Conservation (phyloP, 23 tunicate species). For the Halocynthia aurantium region DNA sequence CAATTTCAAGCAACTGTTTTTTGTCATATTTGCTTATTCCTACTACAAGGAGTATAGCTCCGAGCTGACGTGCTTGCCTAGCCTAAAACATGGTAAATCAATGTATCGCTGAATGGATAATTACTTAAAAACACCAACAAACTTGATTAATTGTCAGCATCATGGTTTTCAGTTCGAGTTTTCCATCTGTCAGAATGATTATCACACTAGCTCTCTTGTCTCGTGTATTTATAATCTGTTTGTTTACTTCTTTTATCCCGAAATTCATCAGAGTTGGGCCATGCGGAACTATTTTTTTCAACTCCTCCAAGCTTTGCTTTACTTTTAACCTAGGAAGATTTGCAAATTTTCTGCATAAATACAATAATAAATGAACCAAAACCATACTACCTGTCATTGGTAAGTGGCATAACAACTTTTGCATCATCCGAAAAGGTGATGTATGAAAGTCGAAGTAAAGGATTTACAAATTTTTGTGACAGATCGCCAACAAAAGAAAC, state of each 20-base stretch:
- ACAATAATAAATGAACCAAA: background rate
- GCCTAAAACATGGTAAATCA: conserved; percentile 32
- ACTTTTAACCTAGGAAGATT: conserved; percentile 13
- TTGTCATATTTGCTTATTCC: conserved; percentile 56
- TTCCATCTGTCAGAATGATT: conserved; percentile 68
- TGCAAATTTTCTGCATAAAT: background rate
- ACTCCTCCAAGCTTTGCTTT: conserved; percentile 29
- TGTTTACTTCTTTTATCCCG: conserved; percentile 34
- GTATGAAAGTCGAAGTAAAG: conserved; percentile 46
- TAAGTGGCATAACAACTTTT: conserved; percentile 43
- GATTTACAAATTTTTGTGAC: conserved; percentile 47
- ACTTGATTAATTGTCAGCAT: conserved; percentile 27
- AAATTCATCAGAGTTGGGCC: conserved; percentile 33
- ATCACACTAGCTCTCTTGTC: conserved; percentile 65
- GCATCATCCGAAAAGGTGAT: conserved; percentile 51
- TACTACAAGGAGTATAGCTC: conserved; percentile 45
- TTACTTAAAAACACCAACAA: background rate
- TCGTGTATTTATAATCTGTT: conserved; percentile 37
- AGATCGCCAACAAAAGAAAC: conserved; percentile 58
- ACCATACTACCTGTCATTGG: conserved; percentile 51
- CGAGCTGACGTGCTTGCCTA: conserved; percentile 32
- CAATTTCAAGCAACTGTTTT: conserved; percentile 44
- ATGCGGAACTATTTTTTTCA: conserved; percentile 33
- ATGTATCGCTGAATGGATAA: background rate
- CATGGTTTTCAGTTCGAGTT: conserved; percentile 18